Conservation (phyloP, 2,113 vertebrate genomes). For the Upupa epops region DNA sequence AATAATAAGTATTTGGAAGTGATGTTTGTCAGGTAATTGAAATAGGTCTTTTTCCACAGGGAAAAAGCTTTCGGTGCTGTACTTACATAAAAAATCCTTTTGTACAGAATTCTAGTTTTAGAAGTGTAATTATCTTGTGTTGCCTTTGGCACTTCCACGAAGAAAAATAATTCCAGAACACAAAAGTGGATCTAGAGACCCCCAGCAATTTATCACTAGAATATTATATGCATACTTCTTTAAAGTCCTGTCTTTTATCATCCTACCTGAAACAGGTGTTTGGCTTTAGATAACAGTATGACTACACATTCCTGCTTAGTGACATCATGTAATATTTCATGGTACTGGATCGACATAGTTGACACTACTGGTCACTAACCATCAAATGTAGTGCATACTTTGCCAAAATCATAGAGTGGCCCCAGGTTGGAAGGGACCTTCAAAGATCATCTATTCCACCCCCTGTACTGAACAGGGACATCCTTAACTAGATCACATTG, state of each 20-base stretch:
- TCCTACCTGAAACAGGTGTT: background rate
- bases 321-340: background rate
- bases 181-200: background rate
- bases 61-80: background rate
- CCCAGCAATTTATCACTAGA: background rate
- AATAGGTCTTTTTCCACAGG: conserved; percentile 20
- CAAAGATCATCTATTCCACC: too few relatives aligned
- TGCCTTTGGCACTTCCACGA: background rate
- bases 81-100: background rate
- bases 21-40: conserved; percentile 30
- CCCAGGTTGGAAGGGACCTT: too few relatives aligned
- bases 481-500: too few relatives aligned
- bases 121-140: background rate
- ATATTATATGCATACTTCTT: background rate
- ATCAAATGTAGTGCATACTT: background rate
- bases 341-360: background rate
- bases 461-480: too few relatives aligned
- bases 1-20: conserved; percentile 23
- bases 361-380: background rate
- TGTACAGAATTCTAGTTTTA: background rate
- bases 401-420: background rate
- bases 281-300: background rate
- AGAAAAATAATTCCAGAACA: background rate
- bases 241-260: background rate
- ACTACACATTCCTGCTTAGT: background rate